Percentiles rank a stretch among this genome's conserved stretches.
These are phyloP conservation scores for Hetaerina titia DNA, from an alignment of 2,888 invertebrate species.

Conservation along the genomic window DNA sequence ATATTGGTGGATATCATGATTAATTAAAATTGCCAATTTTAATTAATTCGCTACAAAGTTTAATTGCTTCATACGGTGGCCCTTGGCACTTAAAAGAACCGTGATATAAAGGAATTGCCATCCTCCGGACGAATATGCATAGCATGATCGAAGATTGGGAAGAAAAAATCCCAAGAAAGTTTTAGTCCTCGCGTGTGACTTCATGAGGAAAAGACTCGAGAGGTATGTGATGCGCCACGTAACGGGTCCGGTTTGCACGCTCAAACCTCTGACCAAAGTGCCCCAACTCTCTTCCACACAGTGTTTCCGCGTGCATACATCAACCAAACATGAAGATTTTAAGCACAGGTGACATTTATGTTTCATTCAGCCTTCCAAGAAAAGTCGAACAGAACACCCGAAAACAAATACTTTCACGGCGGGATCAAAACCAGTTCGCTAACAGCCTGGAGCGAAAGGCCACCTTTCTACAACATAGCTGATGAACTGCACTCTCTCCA, in stretches of 20 bases:
- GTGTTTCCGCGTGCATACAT: background rate
- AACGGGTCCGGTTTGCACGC: background rate
- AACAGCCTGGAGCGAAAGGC: background rate
- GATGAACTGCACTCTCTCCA: background rate
- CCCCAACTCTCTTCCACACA: background rate
- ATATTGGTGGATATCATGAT: no score
- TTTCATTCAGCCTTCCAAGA: background rate
- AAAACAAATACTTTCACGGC: conserved; percentile 1
- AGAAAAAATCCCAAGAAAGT: background rate
- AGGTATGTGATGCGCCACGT: background rate
- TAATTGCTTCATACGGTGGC: no score
- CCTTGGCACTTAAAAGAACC: no score
- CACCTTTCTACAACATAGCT: background rate
- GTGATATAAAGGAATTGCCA: no score
- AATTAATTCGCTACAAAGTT: no score
- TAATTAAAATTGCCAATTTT: no score
- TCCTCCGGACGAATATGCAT: no score
- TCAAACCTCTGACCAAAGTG: no score
- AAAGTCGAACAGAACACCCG: background rate
- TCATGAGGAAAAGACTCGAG: background rate
- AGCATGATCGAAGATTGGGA: background rate
- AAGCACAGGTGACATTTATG: background rate
- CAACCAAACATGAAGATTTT: background rate
- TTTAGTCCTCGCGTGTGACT: background rate
- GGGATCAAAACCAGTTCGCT: background rate